A percentile compares a stretch with the other conserved stretches of the same genome.
Conservation (phyloP, 2,888 invertebrate species). For the Drosophila mercatorum region DNA sequence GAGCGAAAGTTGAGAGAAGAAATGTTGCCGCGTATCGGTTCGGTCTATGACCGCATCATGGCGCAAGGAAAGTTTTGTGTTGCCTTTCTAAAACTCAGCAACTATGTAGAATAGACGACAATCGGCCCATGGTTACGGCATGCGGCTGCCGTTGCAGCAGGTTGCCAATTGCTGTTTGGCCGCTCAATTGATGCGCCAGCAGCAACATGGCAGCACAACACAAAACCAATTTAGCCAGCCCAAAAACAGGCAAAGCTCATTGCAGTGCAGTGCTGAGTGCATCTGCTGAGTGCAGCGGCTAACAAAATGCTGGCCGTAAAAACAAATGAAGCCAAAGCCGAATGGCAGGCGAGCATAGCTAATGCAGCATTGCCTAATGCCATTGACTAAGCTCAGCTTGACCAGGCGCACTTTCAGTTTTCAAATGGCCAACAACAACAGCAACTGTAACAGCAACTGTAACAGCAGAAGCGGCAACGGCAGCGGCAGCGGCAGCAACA, state of each 20-base stretch:
- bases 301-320: constrained; percentile 74
- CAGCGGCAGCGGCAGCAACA: constrained; percentile 45
- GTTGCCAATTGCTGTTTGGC: constrained; percentile 35
- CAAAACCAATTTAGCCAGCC: constrained; percentile 75
- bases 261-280: constrained; percentile 22
- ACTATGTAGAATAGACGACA: constrained; percentile 61
- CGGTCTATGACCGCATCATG: constrained; percentile 64
- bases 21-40: constrained; percentile 10
- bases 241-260: constrained; percentile 72
- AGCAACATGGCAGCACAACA: constrained; percentile 71
- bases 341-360: constrained; percentile 67
- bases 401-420: constrained; percentile 75
- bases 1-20: constrained; percentile 56
- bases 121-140: constrained; percentile 54
- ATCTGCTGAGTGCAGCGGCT: constrained; percentile 38
- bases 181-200: constrained; percentile 74
- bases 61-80: constrained; percentile 69
- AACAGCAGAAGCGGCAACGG: constrained; percentile 49
- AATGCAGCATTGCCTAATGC: constrained; percentile 71
- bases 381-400: constrained; percentile 48
- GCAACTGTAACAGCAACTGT: constrained; percentile 57
- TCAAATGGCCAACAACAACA: constrained; percentile 57
- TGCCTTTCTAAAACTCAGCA: constrained; percentile 72
- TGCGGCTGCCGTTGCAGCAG: constrained; percentile 28
- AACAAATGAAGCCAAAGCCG: constrained; percentile 73